Conservation (phyloP, 37 sponge, comb jelly and placozoan genomes). For the Chondrilla cf. caribensis region DNA sequence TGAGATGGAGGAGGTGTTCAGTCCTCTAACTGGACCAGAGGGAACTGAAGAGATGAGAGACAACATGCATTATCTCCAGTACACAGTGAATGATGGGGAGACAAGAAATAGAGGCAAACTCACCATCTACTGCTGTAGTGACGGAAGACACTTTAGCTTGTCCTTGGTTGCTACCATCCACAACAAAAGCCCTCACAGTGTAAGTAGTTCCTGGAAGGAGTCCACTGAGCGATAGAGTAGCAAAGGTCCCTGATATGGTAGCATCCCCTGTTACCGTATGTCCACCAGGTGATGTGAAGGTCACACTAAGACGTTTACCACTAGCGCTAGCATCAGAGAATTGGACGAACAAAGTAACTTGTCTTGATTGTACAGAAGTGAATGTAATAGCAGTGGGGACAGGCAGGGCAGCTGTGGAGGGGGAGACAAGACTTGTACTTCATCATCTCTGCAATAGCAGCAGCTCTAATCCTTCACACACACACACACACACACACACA, state of each 20-base stretch:
- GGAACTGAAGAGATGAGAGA: constrained; percentile 6
- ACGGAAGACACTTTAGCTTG: not conserved
- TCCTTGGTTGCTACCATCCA: not conserved
- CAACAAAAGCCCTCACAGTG: constrained; percentile 1
- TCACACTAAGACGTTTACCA: too few relatives aligned
- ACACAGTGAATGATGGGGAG: not conserved
- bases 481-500: too few relatives aligned
- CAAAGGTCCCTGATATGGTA: not conserved
- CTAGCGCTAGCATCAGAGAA: too few relatives aligned
- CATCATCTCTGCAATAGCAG: too few relatives aligned
- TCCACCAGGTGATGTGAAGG: too few relatives aligned
- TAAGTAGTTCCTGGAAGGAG: not conserved
- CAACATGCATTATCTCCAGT: not conserved
- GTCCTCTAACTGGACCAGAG: not conserved
- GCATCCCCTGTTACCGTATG: not conserved
- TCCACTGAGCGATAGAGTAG: not conserved
- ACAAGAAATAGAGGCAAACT: not conserved
- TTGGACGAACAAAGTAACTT: too few relatives aligned
- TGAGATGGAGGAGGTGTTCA: not conserved
- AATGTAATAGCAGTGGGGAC: too few relatives aligned
- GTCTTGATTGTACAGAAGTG: too few relatives aligned
- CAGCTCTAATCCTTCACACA: too few relatives aligned
- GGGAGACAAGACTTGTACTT: too few relatives aligned
- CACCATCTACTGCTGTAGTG: not conserved
- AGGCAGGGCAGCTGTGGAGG: too few relatives aligned